A percentile compares a stretch with the other conserved stretches of the same genome.
Evolutionary conservation across 2,113 vertebrate species (phyloP).

Genomic region (Poecile atricapillus): DNA sequence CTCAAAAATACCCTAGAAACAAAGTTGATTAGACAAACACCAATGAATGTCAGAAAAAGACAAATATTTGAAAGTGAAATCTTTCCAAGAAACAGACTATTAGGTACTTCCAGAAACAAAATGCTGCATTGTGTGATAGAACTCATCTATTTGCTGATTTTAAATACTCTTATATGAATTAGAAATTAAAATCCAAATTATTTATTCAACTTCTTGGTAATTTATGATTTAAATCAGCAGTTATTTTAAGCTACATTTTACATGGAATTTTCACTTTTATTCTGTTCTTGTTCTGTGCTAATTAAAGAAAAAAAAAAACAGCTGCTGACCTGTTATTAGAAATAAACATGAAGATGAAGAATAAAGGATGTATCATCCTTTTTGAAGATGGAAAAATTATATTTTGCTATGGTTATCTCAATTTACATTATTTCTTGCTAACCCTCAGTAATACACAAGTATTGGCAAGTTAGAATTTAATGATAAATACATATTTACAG

Average conservation of each 20-base stretch:
- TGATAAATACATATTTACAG: neutral
- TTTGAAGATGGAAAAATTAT: neutral
- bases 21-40: neutral
- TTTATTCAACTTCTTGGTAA: neutral
- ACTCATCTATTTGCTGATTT: neutral
- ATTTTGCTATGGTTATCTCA: neutral
- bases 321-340: neutral
- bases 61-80: neutral
- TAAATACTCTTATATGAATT: neutral
- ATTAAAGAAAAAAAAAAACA: neutral
- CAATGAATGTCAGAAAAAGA: neutral
- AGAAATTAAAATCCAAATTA: neutral
- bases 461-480: neutral
- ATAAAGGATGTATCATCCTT: neutral
- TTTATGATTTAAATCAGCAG: neutral
- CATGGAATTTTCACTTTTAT: neutral
- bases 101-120: neutral
- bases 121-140: neutral
- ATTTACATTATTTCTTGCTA: neutral
- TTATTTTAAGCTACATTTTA: neutral
- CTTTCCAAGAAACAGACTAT: neutral
- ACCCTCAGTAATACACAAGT: neutral
- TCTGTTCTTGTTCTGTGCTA: neutral
- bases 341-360: neutral
- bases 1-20: neutral